These are phyloP conservation scores for Cryptosula pallasiana DNA, from an alignment of 2,888 invertebrate genomes.

Conservation along the genomic window DNA sequence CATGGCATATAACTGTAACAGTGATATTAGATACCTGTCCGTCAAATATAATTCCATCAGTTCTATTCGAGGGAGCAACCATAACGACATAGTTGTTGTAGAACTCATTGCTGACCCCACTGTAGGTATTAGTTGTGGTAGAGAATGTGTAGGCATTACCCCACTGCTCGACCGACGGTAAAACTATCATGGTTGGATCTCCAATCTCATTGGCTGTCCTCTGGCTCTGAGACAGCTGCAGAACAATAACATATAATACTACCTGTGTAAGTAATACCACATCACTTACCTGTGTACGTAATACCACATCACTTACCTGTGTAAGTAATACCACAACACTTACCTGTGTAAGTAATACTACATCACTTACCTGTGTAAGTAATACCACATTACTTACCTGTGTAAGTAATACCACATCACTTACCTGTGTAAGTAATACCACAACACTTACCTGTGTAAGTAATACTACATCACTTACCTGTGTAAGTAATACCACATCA, in stretches of 20 bases:
- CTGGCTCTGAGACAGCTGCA: conserved; percentile 22
- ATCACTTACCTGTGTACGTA: background rate
- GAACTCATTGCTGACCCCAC: background rate
- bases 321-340: background rate
- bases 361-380: background rate
- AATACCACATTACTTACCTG: background rate
- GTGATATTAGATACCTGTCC: background rate
- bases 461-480: background rate
- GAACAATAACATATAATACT: too few relatives aligned
- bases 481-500: background rate
- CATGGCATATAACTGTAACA: too few relatives aligned
- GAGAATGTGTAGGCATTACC: conserved; percentile 34
- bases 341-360: conserved; percentile 15
- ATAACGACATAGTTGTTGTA: conserved; percentile 11
- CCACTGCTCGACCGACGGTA: conserved; percentile 35
- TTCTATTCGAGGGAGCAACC: conserved; percentile 4
- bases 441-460: background rate
- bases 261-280: background rate
- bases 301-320: background rate
- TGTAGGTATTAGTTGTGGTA: conserved; percentile 28
- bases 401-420: conserved; percentile 13
- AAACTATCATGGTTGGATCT: conserved; percentile 38
- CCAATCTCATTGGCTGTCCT: conserved; percentile 29
- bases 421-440: background rate
- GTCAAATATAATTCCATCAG: conserved; percentile 14